Percentiles rank a stretch among this genome's conserved stretches.
These are phyloP conservation scores for Polyommatus iphigenia DNA, from an alignment of 2,888 invertebrate species.

Conservation along the genomic window DNA sequence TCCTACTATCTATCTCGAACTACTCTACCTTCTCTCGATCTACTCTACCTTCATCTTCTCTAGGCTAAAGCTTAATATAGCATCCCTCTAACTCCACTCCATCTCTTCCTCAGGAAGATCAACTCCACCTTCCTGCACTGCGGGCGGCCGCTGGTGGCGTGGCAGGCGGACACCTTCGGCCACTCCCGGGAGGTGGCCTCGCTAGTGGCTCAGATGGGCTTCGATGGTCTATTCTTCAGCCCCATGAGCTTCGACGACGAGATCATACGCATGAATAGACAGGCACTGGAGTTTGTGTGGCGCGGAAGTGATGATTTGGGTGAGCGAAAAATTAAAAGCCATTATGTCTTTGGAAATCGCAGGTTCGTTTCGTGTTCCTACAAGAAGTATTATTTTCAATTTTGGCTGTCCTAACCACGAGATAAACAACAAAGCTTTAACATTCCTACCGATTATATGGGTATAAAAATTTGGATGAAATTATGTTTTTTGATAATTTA, in stretches of 20 bases:
- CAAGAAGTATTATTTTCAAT: too few species aligned
- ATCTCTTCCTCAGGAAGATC: slow-evolving; percentile 61
- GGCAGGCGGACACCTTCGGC: slow-evolving; percentile 90
- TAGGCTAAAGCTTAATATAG: too few species aligned
- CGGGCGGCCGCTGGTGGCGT: slow-evolving; percentile 85
- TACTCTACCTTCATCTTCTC: too few species aligned
- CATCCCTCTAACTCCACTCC: neutral
- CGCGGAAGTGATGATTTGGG: slow-evolving; percentile 85
- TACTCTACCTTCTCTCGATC: too few species aligned
- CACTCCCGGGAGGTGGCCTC: slow-evolving; percentile 92
- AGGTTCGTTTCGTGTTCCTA: too few species aligned
- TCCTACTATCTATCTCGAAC: too few species aligned
- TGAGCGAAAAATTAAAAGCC: slow-evolving; percentile 49
- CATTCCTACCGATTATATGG: too few species aligned
- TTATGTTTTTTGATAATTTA: too few species aligned
- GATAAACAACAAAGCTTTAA: too few species aligned
- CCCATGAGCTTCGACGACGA: slow-evolving; percentile 93
- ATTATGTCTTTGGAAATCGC: too few species aligned
- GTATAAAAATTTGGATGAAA: too few species aligned
- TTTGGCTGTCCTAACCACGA: too few species aligned
- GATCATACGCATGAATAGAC: slow-evolving; percentile 76
- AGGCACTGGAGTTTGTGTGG: slow-evolving; percentile 93
- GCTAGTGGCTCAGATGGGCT: slow-evolving; percentile 82
- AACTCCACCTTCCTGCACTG: slow-evolving; percentile 85
- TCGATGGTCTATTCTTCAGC: slow-evolving; percentile 91